Base-by-base conservation (phyloP, 2,113 vertebrate species). In the Thunnus thynnus region DNA sequence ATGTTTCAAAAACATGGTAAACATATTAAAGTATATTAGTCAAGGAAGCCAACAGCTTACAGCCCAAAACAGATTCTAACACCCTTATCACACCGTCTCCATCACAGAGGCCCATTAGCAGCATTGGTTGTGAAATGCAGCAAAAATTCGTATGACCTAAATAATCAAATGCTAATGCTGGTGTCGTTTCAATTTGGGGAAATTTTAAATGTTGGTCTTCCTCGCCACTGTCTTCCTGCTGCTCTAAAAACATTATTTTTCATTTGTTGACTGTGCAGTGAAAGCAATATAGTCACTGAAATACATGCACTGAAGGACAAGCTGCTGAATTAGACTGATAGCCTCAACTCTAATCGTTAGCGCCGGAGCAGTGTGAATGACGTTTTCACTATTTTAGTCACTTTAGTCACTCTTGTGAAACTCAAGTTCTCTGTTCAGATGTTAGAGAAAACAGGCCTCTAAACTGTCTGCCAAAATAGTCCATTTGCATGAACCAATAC, bases 381-480 rank as follows among this genome's bases (percentile, higher is more conserved):
- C 46, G 55, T 74, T 79, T 82, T 83, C 66, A 27, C 22, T 63
- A 56, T 87, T 73, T 73, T 3, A 55, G 20, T 66, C 22, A 50
- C 30, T 60, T 27, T 8, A 22, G 18, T 54, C 10, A 46, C 50
- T 41, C 36, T 41, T 41, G 36, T 41, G 36, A 41, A 41, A 56
- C 46, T 13, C 13, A 27, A 16, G n/a, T 52, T 8, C 32, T 3
- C 13, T 27, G 62, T 13, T 48, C 2, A 32, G 12, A 52, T 7
- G 13, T 3, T 18, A 9, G 41, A 84, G 66, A 89, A 88, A 89
- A 55, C 25, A 58, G 74, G 20, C 20, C 47, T 9, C 30, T 44
- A 62, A 84, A 64, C 51, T 36, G 51, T n/a, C n/a, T 52, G 63
- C 72, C 44, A 47, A 88, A 89, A 86, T 84, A 87, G 75, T 2